Percentiles rank a stretch among this genome's conserved stretches.
phyloP scores from a whole-genome alignment of 2,113 vertebrate genomes.

The Syngnathoides biaculeatus region DNA sequence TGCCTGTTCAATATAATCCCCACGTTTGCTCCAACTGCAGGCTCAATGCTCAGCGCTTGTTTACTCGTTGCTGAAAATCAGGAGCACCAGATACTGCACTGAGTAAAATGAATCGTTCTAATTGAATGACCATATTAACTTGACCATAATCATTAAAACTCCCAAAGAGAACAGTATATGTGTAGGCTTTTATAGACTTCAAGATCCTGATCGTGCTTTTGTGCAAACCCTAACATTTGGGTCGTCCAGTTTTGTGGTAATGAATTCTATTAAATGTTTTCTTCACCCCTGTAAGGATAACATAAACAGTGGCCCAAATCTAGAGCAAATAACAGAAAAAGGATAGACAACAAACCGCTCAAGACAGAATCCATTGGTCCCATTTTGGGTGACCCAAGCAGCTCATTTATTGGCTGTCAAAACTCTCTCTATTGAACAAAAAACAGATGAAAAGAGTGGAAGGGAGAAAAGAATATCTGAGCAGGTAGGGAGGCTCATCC shows the following conservation, averaged over 20 bases:
- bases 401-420: slow-evolving; percentile 62
- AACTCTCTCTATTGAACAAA: slow-evolving; percentile 51
- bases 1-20: not conserved
- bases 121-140: slow-evolving; percentile 56
- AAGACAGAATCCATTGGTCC: slow-evolving; percentile 43
- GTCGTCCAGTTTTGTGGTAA: slow-evolving; percentile 37
- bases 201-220: slow-evolving; percentile 43
- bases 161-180: slow-evolving; percentile 41
- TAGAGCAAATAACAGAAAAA: slow-evolving; percentile 60
- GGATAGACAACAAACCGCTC: slow-evolving; percentile 70
- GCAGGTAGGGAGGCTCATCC: slow-evolving; percentile 50
- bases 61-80: slow-evolving; percentile 33
- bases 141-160: slow-evolving; percentile 47
- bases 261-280: slow-evolving; percentile 65
- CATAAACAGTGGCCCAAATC: slow-evolving; percentile 64
- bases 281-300: slow-evolving; percentile 53
- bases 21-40: slow-evolving; percentile 1
- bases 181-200: slow-evolving; percentile 49
- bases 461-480: slow-evolving; percentile 39
- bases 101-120: slow-evolving; percentile 48
- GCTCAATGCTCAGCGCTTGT: slow-evolving; percentile 6
- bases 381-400: slow-evolving; percentile 39
- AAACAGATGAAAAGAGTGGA: slow-evolving; percentile 58
- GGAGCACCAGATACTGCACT: slow-evolving; percentile 17
- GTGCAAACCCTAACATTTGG: slow-evolving; percentile 36